These are phyloP conservation scores for Diarsia dahlii DNA, from an alignment of 2,888 invertebrate genomes.

Conservation along the genomic window DNA sequence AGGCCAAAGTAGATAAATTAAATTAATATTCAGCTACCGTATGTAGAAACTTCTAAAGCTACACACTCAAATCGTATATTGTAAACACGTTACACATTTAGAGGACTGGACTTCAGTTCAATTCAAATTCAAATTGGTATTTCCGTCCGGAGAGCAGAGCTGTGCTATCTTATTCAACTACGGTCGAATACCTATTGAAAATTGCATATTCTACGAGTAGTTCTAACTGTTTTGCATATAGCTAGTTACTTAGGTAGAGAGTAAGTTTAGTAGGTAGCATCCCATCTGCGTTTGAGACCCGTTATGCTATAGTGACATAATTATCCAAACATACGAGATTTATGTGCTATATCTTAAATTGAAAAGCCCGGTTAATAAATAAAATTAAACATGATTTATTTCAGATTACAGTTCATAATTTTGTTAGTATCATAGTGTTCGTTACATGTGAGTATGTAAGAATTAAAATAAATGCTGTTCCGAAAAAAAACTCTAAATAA, in stretches of 20 bases:
- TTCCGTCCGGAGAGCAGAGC: conserved; percentile 24
- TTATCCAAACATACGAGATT: not conserved
- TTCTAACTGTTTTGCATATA: conserved; percentile 24
- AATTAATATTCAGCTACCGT: no score
- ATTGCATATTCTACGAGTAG: conserved; percentile 35
- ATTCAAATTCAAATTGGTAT: conserved; percentile 58
- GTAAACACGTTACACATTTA: conserved; percentile 17
- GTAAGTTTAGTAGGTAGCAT: not conserved
- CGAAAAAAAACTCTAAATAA: not conserved
- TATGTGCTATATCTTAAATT: not conserved
- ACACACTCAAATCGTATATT: conserved; percentile 16
- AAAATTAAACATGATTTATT: not conserved
- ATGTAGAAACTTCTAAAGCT: not conserved
- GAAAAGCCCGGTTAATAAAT: not conserved
- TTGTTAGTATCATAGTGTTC: not conserved
- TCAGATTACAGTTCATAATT: not conserved
- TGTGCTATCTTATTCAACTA: conserved; percentile 46
- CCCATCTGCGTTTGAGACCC: not conserved
- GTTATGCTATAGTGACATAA: not conserved
- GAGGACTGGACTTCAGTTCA: conserved; percentile 28
- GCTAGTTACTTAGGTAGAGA: not conserved
- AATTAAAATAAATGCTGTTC: not conserved
- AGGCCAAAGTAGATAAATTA: not conserved
- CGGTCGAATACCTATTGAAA: conserved; percentile 37
- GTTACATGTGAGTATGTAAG: not conserved